Evolutionary conservation across 2,113 vertebrate genomes (phyloP).

Genomic region (human): GRCh38 chr1:226819501-226820000

Average conservation of each 20-base stretch:
- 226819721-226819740: background rate
- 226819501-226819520: constrained; percentile 58
- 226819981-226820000: no score
- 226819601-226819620: background rate
- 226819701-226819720: background rate
- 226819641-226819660: background rate
- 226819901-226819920: no score
- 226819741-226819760: no score
- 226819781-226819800: background rate
- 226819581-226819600: background rate
- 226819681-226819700: background rate
- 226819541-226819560: constrained; percentile 13
- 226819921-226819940: no score
- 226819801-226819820: no score
- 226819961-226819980: no score
- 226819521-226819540: background rate
- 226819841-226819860: no score
- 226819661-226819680: background rate
- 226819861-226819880: no score
- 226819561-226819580: background rate
- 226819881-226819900: no score
- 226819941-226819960: no score
- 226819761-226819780: background rate
- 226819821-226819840: no score
- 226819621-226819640: background rate